phyloP scores from a whole-genome alignment of 2,113 vertebrate genomes.

The Elaphurus davidianus region DNA sequence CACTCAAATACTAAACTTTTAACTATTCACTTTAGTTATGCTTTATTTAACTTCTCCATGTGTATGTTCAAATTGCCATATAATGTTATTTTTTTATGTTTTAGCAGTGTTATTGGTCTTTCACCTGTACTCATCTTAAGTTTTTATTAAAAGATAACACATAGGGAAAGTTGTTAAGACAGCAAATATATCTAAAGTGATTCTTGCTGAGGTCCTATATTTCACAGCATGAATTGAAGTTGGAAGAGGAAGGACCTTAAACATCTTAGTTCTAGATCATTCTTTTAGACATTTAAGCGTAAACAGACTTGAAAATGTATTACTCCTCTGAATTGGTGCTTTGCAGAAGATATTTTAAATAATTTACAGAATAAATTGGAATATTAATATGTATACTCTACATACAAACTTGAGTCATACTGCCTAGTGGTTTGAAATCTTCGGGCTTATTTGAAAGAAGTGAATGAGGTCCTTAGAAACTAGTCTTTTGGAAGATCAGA shows the following conservation, averaged over 20 bases:
- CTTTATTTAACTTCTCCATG: constrained; percentile 64
- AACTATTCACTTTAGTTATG: constrained; percentile 43
- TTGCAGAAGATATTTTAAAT: constrained; percentile 20
- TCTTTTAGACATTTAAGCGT: constrained; percentile 26
- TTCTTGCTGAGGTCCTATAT: constrained; percentile 10
- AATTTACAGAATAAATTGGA: constrained; percentile 26
- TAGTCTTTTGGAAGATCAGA: constrained; percentile 21
- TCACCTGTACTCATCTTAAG: constrained; percentile 72
- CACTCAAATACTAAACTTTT: constrained; percentile 60
- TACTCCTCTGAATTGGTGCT: background rate
- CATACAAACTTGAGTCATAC: background rate
- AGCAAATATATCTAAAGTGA: constrained; percentile 53
- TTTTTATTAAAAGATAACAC: constrained; percentile 65
- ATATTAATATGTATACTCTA: background rate
- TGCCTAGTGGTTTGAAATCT: background rate
- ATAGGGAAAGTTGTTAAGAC: constrained; percentile 65
- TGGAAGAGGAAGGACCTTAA: background rate
- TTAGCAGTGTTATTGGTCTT: constrained; percentile 81
- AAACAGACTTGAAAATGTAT: background rate
- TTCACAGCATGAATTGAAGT: constrained; percentile 1
- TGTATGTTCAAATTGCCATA: constrained; percentile 54
- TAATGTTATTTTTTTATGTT: constrained; percentile 62
- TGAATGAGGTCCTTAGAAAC: constrained; percentile 11
- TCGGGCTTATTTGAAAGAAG: constrained; percentile 29
- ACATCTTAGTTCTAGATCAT: background rate